A percentile compares a stretch with the other conserved stretches of the same genome.
Evolutionary conservation across 2,797 vertebrate species (phyloP).

Genomic region (Macroramphosus scolopax): DNA sequence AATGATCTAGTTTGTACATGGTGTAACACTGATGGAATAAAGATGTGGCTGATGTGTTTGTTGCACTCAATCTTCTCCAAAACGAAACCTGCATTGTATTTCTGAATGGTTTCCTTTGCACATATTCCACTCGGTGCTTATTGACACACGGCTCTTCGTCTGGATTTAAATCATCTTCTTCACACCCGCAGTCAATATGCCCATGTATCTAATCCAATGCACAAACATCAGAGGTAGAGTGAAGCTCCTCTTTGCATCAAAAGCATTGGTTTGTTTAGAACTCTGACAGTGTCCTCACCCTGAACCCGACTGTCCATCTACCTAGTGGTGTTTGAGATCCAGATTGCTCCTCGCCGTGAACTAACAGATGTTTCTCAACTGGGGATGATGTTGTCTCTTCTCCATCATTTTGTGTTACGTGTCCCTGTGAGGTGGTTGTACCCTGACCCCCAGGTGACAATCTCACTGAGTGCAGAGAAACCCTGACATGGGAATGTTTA

Average conservation of each 20-base stretch:
- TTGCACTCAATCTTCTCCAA: too few species aligned
- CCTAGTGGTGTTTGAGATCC: constrained; percentile 3
- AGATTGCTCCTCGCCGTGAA: not conserved
- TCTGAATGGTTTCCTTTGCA: too few species aligned
- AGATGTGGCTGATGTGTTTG: too few species aligned
- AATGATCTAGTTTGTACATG: too few species aligned
- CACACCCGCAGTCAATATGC: constrained; percentile 17
- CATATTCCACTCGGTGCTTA: too few species aligned
- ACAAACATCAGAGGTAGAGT: not conserved
- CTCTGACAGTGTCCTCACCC: not conserved
- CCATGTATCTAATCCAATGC: constrained; percentile 6
- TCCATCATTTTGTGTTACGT: not conserved
- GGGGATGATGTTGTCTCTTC: not conserved
- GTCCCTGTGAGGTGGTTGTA: too few species aligned
- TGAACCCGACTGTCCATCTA: not conserved
- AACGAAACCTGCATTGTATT: too few species aligned
- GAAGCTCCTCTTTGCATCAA: not conserved
- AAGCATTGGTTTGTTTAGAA: constrained; percentile 10
- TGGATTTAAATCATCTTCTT: constrained; percentile 24
- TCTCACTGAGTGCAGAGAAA: too few species aligned
- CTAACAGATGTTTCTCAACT: constrained; percentile 7
- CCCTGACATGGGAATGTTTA: too few species aligned
- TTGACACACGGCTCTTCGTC: constrained; percentile 18
- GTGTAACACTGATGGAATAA: too few species aligned
- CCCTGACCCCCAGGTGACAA: too few species aligned